A percentile compares a stretch with the other conserved stretches of the same genome.
phyloP scores from a whole-genome alignment of 2,113 vertebrate genomes.

The Tylochromis polylepis region DNA sequence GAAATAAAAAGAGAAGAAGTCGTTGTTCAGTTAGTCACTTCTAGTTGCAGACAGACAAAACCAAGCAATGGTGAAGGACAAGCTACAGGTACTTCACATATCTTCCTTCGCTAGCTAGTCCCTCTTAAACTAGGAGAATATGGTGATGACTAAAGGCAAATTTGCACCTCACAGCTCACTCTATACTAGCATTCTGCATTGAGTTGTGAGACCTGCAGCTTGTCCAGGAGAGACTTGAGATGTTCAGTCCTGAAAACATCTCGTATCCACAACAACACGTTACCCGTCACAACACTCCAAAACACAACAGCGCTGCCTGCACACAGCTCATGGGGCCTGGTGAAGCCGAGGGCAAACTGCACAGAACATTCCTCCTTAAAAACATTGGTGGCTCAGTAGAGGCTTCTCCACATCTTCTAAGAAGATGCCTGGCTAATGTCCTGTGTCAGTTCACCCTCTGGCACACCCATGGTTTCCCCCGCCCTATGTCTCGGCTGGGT shows the following conservation, averaged over 20 bases:
- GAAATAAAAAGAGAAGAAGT: slow-evolving; percentile 22
- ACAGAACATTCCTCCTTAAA: neutral
- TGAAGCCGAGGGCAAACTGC: slow-evolving; percentile 41
- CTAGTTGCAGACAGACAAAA: slow-evolving; percentile 31
- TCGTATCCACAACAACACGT: slow-evolving; percentile 47
- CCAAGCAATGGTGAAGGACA: slow-evolving; percentile 49
- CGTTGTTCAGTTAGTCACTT: slow-evolving; percentile 68
- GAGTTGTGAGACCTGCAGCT: slow-evolving; percentile 62
- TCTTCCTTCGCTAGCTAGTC: slow-evolving; percentile 11
- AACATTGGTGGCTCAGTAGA: neutral
- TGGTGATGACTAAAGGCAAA: neutral
- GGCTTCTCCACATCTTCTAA: neutral
- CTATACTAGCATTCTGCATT: neutral
- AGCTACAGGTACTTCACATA: slow-evolving; percentile 57
- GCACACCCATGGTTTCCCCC: slow-evolving; percentile 3
- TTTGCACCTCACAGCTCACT: neutral
- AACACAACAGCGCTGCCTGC: slow-evolving; percentile 68
- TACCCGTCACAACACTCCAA: slow-evolving; percentile 73
- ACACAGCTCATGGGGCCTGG: slow-evolving; percentile 41
- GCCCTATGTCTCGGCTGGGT: slow-evolving; percentile 49
- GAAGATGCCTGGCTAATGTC: neutral
- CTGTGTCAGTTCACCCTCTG: slow-evolving; percentile 40
- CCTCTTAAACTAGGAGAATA: neutral
- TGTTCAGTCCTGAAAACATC: slow-evolving; percentile 46
- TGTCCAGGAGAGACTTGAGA: slow-evolving; percentile 60